Base-by-base conservation (phyloP, 2,797 vertebrate genomes). In the Rhyacichthys aspro region DNA sequence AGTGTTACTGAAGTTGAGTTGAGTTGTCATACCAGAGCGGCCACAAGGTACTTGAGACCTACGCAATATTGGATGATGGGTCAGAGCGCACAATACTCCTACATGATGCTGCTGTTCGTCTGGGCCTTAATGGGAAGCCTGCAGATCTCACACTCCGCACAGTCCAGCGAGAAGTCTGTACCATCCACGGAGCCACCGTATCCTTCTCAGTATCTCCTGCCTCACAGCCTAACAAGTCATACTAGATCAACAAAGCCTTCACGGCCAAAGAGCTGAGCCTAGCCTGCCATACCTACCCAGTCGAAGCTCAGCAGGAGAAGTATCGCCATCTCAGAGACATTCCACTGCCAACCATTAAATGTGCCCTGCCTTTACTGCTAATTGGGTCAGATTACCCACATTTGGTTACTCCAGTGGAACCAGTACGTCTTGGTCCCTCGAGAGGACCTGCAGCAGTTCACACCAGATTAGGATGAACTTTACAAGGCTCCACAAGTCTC, bases 1-100 rank as follows among this genome's bases (percentile, higher is more conserved):
- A 6, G 72, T 65, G 0, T 36, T 67, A 11, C 44, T 67, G 7
- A 71, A 70, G 36, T n/a, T 76, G 12, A 53, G 23, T 28, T 6
- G 33, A 1, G 63, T 67, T n/a, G 23, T 52, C 12, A 10, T 56
- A n/a, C 0, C 32, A 46, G 18, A 59, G 53, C 1, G 18, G 43
- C 1, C 6, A 18, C 2, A 33, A 48, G 12, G 7, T 11, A 1
- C 10, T 69, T 2, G 60, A 76, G 8, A 77, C 60, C 2, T 69
- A 60, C 0, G 44, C 57, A 0, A 14, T 55, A 36, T 11, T 66
- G 42, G 42, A 43, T 43, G 42, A 43, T 8, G 42, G n/a, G 42
- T 43, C 42, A 10, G 42, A 43, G 42, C 12, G 46, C 2, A 63
- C 55, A 4, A 55, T 76, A 1, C 19, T 76, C 0, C 8, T 79